Conservation (phyloP, 2,888 invertebrate species). For the Eugnorisma glareosa region DNA sequence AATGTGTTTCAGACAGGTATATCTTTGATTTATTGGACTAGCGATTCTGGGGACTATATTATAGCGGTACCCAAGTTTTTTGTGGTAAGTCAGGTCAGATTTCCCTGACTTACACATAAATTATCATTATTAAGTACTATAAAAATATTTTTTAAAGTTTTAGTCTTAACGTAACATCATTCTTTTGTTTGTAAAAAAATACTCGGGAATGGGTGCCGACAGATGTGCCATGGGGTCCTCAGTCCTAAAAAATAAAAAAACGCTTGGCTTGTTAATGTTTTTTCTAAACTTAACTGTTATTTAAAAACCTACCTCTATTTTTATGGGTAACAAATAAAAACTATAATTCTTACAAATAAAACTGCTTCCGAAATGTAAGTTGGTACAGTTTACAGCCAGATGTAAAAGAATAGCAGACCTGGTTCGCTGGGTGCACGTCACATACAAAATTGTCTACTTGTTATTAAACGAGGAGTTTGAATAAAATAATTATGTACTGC, state of each 20-base stretch:
- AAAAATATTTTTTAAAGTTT: too few relatives aligned
- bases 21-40: neutral
- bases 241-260: neutral
- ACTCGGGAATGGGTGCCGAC: neutral
- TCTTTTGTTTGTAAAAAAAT: neutral
- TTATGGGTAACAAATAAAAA: neutral
- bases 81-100: too few relatives aligned
- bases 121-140: too few relatives aligned
- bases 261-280: too few relatives aligned
- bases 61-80: neutral
- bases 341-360: neutral
- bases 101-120: too few relatives aligned
- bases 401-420: neutral
- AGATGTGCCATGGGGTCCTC: neutral
- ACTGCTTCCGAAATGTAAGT: neutral
- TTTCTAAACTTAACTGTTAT: neutral
- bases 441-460: neutral
- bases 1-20: neutral
- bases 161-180: neutral
- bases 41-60: neutral
- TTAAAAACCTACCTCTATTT: neutral
- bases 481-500: neutral
- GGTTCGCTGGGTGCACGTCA: neutral
- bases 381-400: neutral
- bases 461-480: neutral